Percentiles rank a stretch among this genome's conserved stretches.
phyloP scores from a whole-genome alignment of 2,797 vertebrate species.

The Leptatherina wallacei region DNA sequence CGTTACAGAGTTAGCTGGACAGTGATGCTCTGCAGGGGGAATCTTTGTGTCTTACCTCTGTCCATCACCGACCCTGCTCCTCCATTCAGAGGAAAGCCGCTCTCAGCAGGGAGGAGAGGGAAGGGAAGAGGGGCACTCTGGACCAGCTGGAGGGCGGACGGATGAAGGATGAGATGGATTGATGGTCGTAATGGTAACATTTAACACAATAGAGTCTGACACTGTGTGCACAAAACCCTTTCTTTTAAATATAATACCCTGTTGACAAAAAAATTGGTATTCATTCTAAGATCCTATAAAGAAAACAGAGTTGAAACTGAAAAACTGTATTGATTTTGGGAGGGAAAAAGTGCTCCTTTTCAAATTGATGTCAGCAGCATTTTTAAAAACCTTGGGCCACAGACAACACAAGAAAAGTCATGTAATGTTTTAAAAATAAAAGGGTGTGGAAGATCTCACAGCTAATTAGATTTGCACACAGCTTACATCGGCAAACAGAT shows the following conservation, averaged over 20 bases:
- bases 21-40: background rate
- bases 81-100: constrained; percentile 56
- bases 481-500: background rate
- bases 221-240: background rate
- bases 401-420: too few species aligned
- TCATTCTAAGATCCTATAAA: background rate
- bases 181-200: constrained; percentile 31
- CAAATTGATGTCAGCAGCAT: background rate
- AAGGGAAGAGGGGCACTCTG: constrained; percentile 56
- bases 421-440: too few species aligned
- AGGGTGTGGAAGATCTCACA: background rate
- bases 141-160: constrained; percentile 54
- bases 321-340: background rate
- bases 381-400: background rate
- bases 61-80: constrained; percentile 58
- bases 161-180: constrained; percentile 35
- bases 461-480: background rate
- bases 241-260: background rate
- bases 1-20: background rate
- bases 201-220: background rate
- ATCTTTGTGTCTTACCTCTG: constrained; percentile 66
- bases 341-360: background rate
- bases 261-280: background rate
- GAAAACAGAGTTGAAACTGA: background rate
- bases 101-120: constrained; percentile 58